phyloP scores from a whole-genome alignment of 2,888 invertebrate species.

The Spicauda simplicius region DNA sequence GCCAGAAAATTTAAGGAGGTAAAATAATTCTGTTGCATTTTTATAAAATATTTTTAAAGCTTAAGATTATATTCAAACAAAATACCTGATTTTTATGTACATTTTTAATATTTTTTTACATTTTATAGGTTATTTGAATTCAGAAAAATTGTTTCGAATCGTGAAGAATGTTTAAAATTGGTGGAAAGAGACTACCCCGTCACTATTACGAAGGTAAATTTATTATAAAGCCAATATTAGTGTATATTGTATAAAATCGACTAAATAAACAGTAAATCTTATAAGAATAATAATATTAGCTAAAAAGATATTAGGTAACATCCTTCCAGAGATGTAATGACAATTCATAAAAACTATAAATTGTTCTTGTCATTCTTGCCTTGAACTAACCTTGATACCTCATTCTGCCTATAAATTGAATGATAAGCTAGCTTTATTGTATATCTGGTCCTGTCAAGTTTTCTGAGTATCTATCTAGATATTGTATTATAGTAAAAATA shows the following conservation, averaged over 20 bases:
- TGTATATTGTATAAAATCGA: not conserved
- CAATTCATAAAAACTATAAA: no score
- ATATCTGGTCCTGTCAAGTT: no score
- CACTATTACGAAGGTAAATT: constrained; percentile 92
- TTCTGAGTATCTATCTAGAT: no score
- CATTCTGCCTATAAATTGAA: no score
- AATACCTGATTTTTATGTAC: not conserved
- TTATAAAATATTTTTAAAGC: not conserved
- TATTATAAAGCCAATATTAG: not conserved
- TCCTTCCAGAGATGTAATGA: no score
- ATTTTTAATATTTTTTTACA: constrained; percentile 1
- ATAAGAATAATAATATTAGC: no score
- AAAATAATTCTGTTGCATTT: constrained; percentile 34
- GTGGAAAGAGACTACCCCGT: constrained; percentile 94
- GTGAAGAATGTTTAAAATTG: constrained; percentile 92
- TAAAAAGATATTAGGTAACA: no score
- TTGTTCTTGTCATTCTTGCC: no score
- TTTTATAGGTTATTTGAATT: constrained; percentile 94
- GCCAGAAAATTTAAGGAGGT: constrained; percentile 95
- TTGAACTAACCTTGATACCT: no score
- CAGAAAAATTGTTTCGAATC: constrained; percentile 93
- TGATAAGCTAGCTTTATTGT: no score
- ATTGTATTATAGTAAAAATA: no score
- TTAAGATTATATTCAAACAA: not conserved
- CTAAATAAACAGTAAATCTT: not conserved